phyloP scores from a whole-genome alignment of 1,140 invertebrate genomes.

The Sarcophaga bullata region DNA sequence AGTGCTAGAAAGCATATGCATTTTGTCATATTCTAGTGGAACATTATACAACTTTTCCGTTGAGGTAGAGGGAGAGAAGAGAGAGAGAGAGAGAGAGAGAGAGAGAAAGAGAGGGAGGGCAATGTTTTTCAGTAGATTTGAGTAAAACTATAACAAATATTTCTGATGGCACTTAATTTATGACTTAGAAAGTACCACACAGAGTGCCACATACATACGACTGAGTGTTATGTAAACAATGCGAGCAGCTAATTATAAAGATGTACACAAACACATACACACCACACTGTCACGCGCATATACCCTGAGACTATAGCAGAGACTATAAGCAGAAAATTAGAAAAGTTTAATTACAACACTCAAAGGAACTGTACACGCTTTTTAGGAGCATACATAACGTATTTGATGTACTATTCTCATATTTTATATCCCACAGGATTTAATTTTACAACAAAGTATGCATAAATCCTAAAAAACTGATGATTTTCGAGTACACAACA shows the following conservation, averaged over 20 bases:
- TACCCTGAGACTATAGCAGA: no score
- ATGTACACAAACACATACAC: no score
- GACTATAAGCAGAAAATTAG: background rate
- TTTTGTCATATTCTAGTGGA: background rate
- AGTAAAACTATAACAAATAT: background rate
- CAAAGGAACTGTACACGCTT: background rate
- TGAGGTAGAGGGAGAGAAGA: background rate
- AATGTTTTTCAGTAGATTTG: background rate
- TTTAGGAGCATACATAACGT: background rate
- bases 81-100: no score
- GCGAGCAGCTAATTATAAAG: conserved; percentile 23
- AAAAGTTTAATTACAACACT: background rate
- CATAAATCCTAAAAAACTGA: background rate
- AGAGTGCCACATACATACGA: background rate
- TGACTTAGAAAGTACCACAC: background rate
- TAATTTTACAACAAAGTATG: background rate
- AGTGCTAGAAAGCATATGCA: background rate
- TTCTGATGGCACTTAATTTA: conserved; percentile 30
- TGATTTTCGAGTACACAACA: no score
- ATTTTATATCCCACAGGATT: conserved; percentile 2
- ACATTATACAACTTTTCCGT: background rate
- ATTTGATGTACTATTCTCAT: background rate
- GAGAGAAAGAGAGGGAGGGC: no score
- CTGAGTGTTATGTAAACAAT: background rate
- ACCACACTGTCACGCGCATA: no score